These are phyloP conservation scores for Drosophila fungiperda DNA, from an alignment of 2,888 invertebrate genomes.

Conservation along the genomic window DNA sequence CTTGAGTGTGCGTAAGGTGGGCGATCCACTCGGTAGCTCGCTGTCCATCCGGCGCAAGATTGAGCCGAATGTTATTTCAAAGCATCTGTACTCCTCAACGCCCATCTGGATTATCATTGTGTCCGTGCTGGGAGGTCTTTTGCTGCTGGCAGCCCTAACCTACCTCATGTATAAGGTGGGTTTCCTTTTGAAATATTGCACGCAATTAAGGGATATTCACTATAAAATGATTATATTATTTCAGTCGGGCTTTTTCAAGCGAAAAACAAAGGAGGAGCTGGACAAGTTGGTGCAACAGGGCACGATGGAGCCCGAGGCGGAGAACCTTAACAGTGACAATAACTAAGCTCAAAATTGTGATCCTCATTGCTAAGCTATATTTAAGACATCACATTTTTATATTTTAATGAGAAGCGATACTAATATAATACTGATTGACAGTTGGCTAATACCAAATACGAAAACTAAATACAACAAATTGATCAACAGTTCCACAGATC, in stretches of 20 bases:
- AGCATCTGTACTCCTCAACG: conserved; percentile 78
- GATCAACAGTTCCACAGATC: conserved; percentile 9
- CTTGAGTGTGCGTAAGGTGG: conserved; percentile 76
- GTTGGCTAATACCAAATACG: conserved; percentile 53
- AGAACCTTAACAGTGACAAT: conserved; percentile 75
- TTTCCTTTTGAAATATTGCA: neutral
- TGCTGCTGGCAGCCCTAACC: conserved; percentile 83
- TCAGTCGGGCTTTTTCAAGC: conserved; percentile 86
- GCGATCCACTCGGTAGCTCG: conserved; percentile 70
- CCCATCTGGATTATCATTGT: conserved; percentile 86
- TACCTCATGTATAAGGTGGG: conserved; percentile 84
- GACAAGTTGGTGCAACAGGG: conserved; percentile 83
- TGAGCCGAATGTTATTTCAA: conserved; percentile 84
- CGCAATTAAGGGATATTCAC: neutral
- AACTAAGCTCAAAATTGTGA: conserved; percentile 62
- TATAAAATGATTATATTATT: neutral
- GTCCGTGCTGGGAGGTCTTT: conserved; percentile 84
- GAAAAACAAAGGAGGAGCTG: conserved; percentile 85
- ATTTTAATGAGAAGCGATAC: conserved; percentile 20
- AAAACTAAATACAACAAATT: conserved; percentile 15
- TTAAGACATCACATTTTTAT: conserved; percentile 43
- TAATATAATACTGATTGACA: neutral
- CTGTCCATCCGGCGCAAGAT: conserved; percentile 77
- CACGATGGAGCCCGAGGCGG: conserved; percentile 78
- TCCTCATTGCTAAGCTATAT: conserved; percentile 33